These are phyloP conservation scores for Cherax quadricarinatus DNA, from an alignment of 1,140 invertebrate species.

Conservation along the genomic window DNA sequence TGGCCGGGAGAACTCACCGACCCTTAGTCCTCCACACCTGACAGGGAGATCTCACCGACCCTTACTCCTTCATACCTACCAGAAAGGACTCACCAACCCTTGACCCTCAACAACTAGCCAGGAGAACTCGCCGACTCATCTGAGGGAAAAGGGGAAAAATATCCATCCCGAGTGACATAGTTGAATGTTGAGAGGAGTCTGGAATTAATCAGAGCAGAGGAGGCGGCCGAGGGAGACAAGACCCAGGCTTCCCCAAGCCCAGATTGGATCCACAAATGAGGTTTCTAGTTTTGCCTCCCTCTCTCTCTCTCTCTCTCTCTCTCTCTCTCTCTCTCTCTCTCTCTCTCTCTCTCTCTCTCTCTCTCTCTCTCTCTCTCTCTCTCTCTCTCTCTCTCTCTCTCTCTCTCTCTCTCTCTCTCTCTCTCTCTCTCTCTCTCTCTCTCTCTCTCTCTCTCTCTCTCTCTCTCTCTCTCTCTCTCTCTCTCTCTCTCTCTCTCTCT, in stretches of 20 bases:
- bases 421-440: neutral
- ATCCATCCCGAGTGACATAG: neutral
- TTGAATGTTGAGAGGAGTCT: slow-evolving; percentile 27
- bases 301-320: neutral
- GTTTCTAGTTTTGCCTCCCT: slow-evolving; percentile 18
- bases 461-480: neutral
- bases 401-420: neutral
- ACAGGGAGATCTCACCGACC: too few species aligned
- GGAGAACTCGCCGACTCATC: neutral
- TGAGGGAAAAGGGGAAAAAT: neutral
- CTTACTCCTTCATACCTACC: too few species aligned
- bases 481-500: neutral
- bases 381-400: slow-evolving; percentile 16
- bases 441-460: neutral
- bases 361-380: neutral
- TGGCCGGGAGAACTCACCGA: too few species aligned
- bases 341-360: slow-evolving; percentile 23
- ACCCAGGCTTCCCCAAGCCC: neutral
- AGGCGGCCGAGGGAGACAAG: neutral
- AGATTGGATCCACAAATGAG: slow-evolving; percentile 37
- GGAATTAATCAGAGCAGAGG: slow-evolving; percentile 36
- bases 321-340: neutral
- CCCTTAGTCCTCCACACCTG: too few species aligned
- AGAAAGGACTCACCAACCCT: too few species aligned
- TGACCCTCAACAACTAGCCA: neutral